A percentile compares a stretch with the other conserved stretches of the same genome.
Conservation (phyloP, 2,113 vertebrate species). For the Rhea pennata region DNA sequence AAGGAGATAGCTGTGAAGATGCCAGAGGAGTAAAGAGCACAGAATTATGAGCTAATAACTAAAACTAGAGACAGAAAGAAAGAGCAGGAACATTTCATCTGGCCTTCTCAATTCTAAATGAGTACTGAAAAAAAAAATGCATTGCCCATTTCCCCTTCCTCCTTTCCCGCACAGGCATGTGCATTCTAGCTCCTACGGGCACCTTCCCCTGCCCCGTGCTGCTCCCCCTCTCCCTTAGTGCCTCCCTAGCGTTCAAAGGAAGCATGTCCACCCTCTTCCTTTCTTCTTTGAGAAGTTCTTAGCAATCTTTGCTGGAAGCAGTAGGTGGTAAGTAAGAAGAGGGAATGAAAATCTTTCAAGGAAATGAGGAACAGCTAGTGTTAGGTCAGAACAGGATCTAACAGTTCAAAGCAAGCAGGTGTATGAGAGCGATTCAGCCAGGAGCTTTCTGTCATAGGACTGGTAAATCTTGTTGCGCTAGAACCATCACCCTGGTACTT, state of each 20-base stretch:
- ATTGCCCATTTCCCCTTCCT: neutral
- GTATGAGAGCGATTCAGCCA: neutral
- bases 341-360: neutral
- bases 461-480: neutral
- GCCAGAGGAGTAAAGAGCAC: neutral
- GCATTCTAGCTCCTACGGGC: neutral
- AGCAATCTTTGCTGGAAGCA: neutral
- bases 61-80: neutral
- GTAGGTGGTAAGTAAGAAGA: neutral
- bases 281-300: neutral
- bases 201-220: neutral
- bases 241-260: neutral
- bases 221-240: too few relatives aligned
- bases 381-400: neutral
- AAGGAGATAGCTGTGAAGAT: neutral
- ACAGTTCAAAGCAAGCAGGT: neutral
- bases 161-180: neutral
- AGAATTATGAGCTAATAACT: neutral
- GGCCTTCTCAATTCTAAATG: too few relatives aligned
- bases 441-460: neutral
- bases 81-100: neutral
- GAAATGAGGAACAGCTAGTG: neutral
- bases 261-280: neutral
- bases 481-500: neutral
- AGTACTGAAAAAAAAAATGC: neutral